These are phyloP conservation scores for Leptinotarsa tumamoca DNA, from an alignment of 2,888 invertebrate species.

Conservation along the genomic window DNA sequence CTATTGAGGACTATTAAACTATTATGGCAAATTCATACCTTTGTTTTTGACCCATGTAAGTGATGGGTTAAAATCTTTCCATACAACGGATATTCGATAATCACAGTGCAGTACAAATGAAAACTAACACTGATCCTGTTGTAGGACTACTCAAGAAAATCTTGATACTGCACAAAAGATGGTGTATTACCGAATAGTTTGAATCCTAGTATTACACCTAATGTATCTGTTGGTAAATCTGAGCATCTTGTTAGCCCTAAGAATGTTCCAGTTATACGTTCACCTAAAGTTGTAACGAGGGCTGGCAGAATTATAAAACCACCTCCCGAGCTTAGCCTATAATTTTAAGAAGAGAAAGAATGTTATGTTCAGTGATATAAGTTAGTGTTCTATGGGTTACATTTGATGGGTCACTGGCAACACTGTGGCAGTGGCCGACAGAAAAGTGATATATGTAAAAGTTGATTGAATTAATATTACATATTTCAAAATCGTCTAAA, in stretches of 20 bases:
- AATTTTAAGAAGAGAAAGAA: too few relatives aligned
- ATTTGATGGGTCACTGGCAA: too few relatives aligned
- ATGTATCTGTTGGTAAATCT: neutral
- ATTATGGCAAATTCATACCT: neutral
- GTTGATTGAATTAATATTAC: too few relatives aligned
- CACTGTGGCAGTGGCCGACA: too few relatives aligned
- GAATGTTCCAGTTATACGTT: neutral
- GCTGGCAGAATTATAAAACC: too few relatives aligned
- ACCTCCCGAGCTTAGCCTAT: too few relatives aligned
- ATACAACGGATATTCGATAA: neutral
- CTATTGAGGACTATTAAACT: slow-evolving; percentile 26
- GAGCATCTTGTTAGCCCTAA: neutral
- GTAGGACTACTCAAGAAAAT: neutral
- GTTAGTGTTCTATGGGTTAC: too few relatives aligned
- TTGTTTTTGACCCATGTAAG: neutral
- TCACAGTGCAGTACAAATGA: neutral
- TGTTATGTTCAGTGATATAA: too few relatives aligned
- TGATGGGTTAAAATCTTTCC: neutral
- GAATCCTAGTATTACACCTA: neutral
- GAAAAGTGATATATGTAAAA: too few relatives aligned
- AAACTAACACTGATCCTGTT: neutral
- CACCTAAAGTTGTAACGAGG: neutral
- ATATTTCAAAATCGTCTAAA: too few relatives aligned
- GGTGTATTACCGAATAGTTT: neutral
- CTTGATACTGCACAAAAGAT: neutral